Percentiles rank a stretch among this genome's conserved stretches.
phyloP scores from a whole-genome alignment of 2,113 vertebrate species.

The Lepus timidus region DNA sequence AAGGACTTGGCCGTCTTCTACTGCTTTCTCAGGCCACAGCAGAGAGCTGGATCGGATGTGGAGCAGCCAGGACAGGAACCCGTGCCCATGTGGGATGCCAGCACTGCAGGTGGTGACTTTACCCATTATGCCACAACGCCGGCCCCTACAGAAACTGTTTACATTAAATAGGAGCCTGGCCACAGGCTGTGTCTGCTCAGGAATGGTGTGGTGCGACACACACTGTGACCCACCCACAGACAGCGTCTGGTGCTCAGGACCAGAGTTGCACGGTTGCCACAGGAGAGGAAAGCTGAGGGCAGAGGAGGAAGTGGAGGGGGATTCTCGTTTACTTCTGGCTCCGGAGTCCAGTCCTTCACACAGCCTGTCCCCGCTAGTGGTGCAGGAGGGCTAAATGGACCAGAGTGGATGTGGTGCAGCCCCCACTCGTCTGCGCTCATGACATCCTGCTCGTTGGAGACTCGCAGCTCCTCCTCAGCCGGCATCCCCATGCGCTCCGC shows the following conservation, averaged over 20 bases:
- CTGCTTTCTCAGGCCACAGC: too few relatives aligned
- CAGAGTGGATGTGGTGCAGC: conserved; percentile 94
- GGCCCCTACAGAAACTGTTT: conserved; percentile 80
- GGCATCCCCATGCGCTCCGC: conserved; percentile 98
- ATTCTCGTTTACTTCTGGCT: conserved; percentile 92
- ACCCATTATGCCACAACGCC: too few relatives aligned
- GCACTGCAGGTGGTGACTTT: too few relatives aligned
- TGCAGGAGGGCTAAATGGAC: conserved; percentile 99
- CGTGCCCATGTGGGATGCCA: too few relatives aligned
- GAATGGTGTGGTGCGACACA: conserved; percentile 89
- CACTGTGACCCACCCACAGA: conserved; percentile 89
- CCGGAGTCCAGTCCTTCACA: conserved; percentile 99
- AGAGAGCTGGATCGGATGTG: too few relatives aligned
- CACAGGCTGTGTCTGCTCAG: conserved; percentile 90
- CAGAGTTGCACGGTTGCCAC: conserved; percentile 93
- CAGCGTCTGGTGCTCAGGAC: conserved; percentile 93
- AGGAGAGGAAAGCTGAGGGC: conserved; percentile 91
- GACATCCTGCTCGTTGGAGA: conserved; percentile 99
- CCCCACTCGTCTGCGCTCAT: conserved; percentile 98
- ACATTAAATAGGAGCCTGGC: conserved; percentile 95
- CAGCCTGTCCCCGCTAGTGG: conserved; percentile 96
- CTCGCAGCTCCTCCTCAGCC: conserved; percentile 96
- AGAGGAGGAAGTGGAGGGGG: conserved; percentile 82
- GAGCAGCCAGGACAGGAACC: too few relatives aligned
- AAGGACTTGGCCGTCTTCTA: too few relatives aligned